Base-by-base conservation (phyloP, 2,888 invertebrate species). In the Drosophila subquinaria region DNA sequence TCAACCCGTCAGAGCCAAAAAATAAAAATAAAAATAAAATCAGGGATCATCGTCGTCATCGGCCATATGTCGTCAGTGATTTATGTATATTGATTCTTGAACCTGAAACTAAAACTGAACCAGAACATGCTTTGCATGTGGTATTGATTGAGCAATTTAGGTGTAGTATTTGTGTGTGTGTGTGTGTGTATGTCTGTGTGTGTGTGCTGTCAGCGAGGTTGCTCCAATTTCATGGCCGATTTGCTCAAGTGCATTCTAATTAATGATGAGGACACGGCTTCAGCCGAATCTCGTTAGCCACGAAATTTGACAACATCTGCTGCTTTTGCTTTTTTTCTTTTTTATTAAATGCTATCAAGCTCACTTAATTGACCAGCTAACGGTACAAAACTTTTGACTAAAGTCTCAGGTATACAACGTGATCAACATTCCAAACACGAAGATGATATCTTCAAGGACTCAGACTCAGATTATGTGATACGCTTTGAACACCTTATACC, bases 171-270 rank as follows among this genome's bases (percentile, higher is more conserved):
- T 23, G 20, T 62, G 38, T 20, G 8, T 15, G 33, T 59, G 43
- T 68, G 11, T 53, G 27, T 47, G 11, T 48, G 6, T n/a, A n/a
- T n/a, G n/a, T n/a, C n/a, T 50, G 27, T 45, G 45, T 72, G 61
- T 48, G 69, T 50, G 67, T 51, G 75, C 86, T 88, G 88, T 87
- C 86, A 83, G 69, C 86, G 75, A 69, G 74, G 70, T 79, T 86
- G 88, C 86, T 88, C 88, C 86, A 82, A 88, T 87, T 87, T 88
- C 82, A 88, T 81, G 80, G 82, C 67, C 82, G 84, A 85, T 87
- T 87, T 84, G 69, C 66, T 64, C 62, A 73, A 80, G 84, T 87
- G 82, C 80, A 76, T 70, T 82, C 80, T 84, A 85, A 85, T 87
- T 85, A 73, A 82, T 76, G 74, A 69, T 56, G 56, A 38, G 30